A percentile compares a stretch with the other conserved stretches of the same genome.
These are phyloP conservation scores for Vireo griseus DNA, from an alignment of 2,797 vertebrate genomes.

Conservation along the genomic window DNA sequence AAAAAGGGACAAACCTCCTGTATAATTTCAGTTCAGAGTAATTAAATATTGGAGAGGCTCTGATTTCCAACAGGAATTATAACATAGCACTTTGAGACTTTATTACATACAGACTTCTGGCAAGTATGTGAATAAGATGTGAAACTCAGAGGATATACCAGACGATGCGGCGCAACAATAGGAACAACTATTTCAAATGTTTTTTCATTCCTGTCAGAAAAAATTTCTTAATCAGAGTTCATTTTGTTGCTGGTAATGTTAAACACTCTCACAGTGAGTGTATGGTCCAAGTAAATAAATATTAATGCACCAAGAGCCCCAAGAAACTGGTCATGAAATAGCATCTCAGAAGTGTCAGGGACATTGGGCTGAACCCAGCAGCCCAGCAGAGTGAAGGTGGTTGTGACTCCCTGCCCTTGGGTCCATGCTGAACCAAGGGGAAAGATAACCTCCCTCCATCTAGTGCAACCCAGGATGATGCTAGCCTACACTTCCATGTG, in stretches of 20 bases:
- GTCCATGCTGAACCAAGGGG: background rate
- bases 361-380: rapidly evolving
- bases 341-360: background rate
- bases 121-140: background rate
- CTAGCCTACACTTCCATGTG: background rate
- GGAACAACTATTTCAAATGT: background rate
- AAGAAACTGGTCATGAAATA: background rate
- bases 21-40: background rate
- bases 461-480: background rate
- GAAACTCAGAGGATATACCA: background rate
- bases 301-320: background rate
- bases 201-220: background rate
- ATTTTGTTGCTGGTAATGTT: background rate
- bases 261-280: background rate
- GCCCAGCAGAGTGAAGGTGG: background rate
- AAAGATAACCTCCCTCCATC: background rate
- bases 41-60: background rate
- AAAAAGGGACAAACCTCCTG: background rate
- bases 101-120: background rate
- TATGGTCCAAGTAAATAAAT: background rate
- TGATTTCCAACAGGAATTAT: background rate
- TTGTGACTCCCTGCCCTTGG: background rate
- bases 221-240: background rate
- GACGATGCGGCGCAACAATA: background rate
- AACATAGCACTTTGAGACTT: background rate